These are phyloP conservation scores for Willowsia nigromaculata DNA, from an alignment of 2,888 invertebrate species.

Conservation along the genomic window DNA sequence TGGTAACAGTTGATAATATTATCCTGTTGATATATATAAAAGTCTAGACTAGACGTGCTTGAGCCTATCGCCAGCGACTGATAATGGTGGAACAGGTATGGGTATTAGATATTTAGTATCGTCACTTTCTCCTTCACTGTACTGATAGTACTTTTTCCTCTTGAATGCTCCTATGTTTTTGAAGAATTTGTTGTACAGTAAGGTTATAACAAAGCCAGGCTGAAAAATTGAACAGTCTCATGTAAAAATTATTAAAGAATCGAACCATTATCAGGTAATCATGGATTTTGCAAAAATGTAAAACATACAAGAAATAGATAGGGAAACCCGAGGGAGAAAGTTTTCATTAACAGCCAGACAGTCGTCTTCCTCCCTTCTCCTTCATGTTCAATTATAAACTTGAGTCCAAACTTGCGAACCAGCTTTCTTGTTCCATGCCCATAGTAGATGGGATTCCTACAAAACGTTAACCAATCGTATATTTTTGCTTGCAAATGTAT, in stretches of 20 bases:
- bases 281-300: background rate
- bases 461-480: background rate
- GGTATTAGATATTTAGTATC: conserved; percentile 47
- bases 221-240: conserved; percentile 50
- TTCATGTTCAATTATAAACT: conserved; percentile 74
- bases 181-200: conserved; percentile 74
- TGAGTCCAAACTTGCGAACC: conserved; percentile 74
- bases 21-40: too few relatives aligned
- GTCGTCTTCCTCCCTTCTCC: conserved; percentile 75
- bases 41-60: conserved; percentile 53
- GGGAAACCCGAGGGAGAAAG: conserved; percentile 74
- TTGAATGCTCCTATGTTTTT: conserved; percentile 70
- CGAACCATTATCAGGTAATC: too few relatives aligned
- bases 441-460: conserved; percentile 73
- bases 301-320: conserved; percentile 73
- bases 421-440: conserved; percentile 71
- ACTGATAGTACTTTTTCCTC: conserved; percentile 70
- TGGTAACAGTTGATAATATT: too few relatives aligned
- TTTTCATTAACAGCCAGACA: conserved; percentile 75
- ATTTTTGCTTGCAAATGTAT: background rate
- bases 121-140: conserved; percentile 55
- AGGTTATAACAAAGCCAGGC: conserved; percentile 74
- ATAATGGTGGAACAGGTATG: conserved; percentile 29
- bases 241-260: too few relatives aligned
- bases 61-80: conserved; percentile 5